Conservation (phyloP, 2,797 vertebrate species). For the Alcedo quadribrachys region DNA sequence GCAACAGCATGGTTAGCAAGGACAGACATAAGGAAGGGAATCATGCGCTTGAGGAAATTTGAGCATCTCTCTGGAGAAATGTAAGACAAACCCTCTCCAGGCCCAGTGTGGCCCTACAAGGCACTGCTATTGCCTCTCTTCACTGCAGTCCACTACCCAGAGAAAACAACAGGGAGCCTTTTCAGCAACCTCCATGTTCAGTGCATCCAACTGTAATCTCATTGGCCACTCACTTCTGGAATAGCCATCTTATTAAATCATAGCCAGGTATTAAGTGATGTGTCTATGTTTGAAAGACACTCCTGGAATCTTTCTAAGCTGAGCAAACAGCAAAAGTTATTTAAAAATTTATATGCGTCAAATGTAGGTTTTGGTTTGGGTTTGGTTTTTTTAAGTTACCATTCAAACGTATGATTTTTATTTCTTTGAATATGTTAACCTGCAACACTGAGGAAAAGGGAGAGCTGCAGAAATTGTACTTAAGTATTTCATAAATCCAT, state of each 20-base stretch:
- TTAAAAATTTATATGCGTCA: not conserved
- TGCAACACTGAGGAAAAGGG: slow-evolving; percentile 72
- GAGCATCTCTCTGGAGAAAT: not conserved
- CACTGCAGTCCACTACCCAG: not conserved
- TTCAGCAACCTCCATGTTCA: not conserved
- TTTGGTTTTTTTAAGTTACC: slow-evolving; percentile 18
- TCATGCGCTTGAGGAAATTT: not conserved
- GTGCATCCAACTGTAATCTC: not conserved
- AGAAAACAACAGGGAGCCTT: not conserved
- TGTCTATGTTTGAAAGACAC: not conserved
- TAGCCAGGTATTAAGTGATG: not conserved
- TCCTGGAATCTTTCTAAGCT: not conserved
- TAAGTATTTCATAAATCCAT: not conserved
- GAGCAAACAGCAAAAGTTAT: not conserved
- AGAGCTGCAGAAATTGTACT: slow-evolving; percentile 70
- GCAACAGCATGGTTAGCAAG: not conserved
- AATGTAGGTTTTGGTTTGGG: not conserved
- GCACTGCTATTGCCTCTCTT: not conserved
- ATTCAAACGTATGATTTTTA: slow-evolving; percentile 38
- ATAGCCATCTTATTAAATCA: slow-evolving; percentile 27
- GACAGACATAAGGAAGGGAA: not conserved
- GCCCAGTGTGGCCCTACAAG: not conserved
- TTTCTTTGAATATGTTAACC: slow-evolving; percentile 68
- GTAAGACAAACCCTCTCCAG: not conserved
- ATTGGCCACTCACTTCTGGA: slow-evolving; percentile 29